A percentile compares a stretch with the other conserved stretches of the same genome.
These are phyloP conservation scores for Corynorhinus townsendii DNA, from an alignment of 2,113 vertebrate species.

Conservation along the genomic window DNA sequence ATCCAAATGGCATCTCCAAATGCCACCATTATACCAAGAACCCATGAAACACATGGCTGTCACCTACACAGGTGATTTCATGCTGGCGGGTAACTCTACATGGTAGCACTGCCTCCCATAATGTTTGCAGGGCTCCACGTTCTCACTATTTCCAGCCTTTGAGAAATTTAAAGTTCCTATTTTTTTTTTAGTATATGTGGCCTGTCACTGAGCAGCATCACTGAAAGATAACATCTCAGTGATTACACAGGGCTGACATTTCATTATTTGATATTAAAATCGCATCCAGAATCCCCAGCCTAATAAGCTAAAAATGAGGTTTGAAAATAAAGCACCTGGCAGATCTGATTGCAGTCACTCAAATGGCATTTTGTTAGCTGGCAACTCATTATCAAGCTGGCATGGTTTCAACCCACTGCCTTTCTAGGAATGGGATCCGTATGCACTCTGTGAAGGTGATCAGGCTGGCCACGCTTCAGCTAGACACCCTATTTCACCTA, in stretches of 20 bases:
- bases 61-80: accelerated
- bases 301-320: conserved; percentile 38
- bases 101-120: accelerated
- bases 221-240: background rate
- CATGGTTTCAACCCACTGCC: conserved; percentile 43
- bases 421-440: background rate
- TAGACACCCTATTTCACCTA: conserved; percentile 24
- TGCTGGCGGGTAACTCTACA: accelerated
- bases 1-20: background rate
- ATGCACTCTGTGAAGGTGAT: conserved; percentile 15
- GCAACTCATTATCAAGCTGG: conserved; percentile 55
- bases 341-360: conserved; percentile 49
- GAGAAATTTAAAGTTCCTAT: background rate
- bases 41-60: accelerated
- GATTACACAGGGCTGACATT: background rate
- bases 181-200: background rate
- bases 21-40: background rate
- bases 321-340: conserved; percentile 51
- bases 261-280: conserved; percentile 63
- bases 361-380: conserved; percentile 43
- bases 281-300: conserved; percentile 19
- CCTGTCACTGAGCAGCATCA: conserved; percentile 19
- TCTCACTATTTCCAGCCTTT: background rate
- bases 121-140: background rate
- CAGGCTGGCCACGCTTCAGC: background rate